Base-by-base conservation (phyloP, 2,113 vertebrate genomes). In the Otis tarda region DNA sequence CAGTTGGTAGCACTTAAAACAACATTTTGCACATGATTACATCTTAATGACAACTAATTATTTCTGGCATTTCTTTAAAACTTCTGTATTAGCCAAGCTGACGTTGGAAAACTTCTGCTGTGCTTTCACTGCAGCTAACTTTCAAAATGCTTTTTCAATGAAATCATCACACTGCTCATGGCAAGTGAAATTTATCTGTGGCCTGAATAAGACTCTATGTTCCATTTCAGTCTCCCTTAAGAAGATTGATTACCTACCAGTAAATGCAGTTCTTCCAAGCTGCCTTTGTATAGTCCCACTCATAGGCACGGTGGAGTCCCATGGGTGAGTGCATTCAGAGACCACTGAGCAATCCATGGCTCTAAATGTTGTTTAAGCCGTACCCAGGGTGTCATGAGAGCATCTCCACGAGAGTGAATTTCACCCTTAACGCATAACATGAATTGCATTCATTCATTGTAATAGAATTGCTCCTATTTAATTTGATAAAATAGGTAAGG, bases 11-110 rank as follows among this genome's bases (percentile, higher is more conserved):
- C 57, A 82, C 74, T 94, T 94, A 84, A 85, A 96, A 83, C 76
- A 93, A 81, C 59, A 92, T 84, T 94, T 92, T 83, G 69, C 70
- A 94, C 81, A 80, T 80, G 77, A 96, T 94, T 96, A 94, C 91
- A 87, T 82, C 89, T 95, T 94, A 94, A 89, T 74, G 88, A 70
- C 63, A 89, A 91, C 59, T 94, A 94, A 95, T 96, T 96, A 94
- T 94, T 96, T 84, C 81, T 96, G 87, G 65, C 41, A 87, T 91
- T 94, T 87, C 89, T 85, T 94, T 95, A 85, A 85, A 89, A 89
- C 74, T 79, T 61, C 41, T 79, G 41, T 57, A 84, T 92, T 61
- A 82, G 85, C 86, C 74, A 95, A 90, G 80, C 47, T 89, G 78
- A 87, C 80, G 41, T 83, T 95, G 60, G 92, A 91, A 92, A 92